Base-by-base conservation (phyloP, 53 echinoderm and acorn worm species). In the Patiria pectinifera region DNA sequence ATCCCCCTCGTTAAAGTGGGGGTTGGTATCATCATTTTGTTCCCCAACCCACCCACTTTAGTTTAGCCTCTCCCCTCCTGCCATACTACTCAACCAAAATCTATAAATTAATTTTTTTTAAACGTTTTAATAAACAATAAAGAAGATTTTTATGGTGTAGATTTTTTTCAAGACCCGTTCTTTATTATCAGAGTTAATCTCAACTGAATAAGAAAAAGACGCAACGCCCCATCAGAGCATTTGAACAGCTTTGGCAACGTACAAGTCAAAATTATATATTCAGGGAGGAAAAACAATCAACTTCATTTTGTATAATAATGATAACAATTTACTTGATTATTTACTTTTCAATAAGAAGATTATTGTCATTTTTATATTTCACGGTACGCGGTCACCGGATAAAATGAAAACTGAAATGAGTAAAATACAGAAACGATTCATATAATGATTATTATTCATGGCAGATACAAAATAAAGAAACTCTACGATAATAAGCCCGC, bases 161-260 rank as follows among this genome's bases (percentile, higher is more conserved):
- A 9, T 59, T 82, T 58, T 6, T 72, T 74, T 74, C 88, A 88
- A 88, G 88, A 88, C 88, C 88, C 88, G 88, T 88, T 88, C 78
- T 78, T 88, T 88, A 88, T 88, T 88, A 72, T 71, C 59, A 60
- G 86, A 48, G 86, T 72, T 86, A 86, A 86, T 53, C 86, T 86
- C 49, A 86, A 86, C 45, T 24, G 25, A 88, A 62, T 86, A 86
- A 75, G 75, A 72, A 86, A 69, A 85, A 62, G 11, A 53, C 18
- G 74, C 85, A 72, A 53, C 75, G 86, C 26, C 15, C 69, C 77
- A 76, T 66, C 66, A 70, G 2, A 2, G 86, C 86, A 53, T 86
- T 46, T 74, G 8, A 53, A 76, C 18, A 74, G 75, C 48, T 86
- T 86, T 86, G 86, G 76, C 86, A 86, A 86, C 24, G 23, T 18